These are phyloP conservation scores for Ctenopoma kingsleyae DNA, from an alignment of 2,797 vertebrate species.

Conservation along the genomic window DNA sequence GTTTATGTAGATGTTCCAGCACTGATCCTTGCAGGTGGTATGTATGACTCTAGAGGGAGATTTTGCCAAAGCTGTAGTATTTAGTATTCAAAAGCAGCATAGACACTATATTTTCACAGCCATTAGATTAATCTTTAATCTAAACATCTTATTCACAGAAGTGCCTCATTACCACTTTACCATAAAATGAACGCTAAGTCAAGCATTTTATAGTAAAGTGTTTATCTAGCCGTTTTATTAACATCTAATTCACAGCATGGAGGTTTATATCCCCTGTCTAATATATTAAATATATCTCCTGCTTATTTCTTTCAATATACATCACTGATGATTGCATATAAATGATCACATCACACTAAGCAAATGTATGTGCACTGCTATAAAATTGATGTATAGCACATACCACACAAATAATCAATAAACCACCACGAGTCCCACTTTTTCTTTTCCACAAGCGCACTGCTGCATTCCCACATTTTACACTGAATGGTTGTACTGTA, in stretches of 20 bases:
- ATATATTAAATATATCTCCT: too few relatives aligned
- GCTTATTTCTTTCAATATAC: neutral
- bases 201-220: neutral
- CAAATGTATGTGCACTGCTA: neutral
- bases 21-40: too few relatives aligned
- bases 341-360: neutral
- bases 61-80: neutral
- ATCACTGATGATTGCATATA: neutral
- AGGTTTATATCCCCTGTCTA: too few relatives aligned
- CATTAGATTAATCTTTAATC: slow-evolving; percentile 28
- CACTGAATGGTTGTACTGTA: neutral
- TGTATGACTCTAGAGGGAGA: neutral
- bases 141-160: neutral
- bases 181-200: neutral
- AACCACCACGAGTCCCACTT: too few relatives aligned
- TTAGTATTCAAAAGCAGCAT: neutral
- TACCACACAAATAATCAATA: too few relatives aligned
- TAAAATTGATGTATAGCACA: neutral
- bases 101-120: neutral
- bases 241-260: neutral
- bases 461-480: neutral
- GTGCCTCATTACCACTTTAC: slow-evolving; percentile 4
- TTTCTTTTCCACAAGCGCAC: neutral
- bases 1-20: too few relatives aligned
- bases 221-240: neutral